Percentiles rank a stretch among this genome's conserved stretches.
phyloP scores from a whole-genome alignment of 2,888 invertebrate genomes.

The Byasa hedistus region DNA sequence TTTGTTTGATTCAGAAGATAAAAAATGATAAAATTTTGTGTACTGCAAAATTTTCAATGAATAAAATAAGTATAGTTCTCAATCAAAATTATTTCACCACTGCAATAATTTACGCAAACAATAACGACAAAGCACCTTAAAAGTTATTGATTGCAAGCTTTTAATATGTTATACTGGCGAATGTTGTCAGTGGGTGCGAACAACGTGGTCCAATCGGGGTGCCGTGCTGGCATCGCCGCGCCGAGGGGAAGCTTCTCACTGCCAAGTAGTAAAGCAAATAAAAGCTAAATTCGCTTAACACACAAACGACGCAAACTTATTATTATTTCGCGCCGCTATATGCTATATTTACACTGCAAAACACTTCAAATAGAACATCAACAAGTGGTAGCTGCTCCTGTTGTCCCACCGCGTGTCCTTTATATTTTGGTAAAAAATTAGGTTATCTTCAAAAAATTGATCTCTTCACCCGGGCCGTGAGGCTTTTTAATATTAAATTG shows the following conservation, averaged over 20 bases:
- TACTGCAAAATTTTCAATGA: no score
- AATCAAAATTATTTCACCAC: no score
- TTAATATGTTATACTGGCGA: constrained; percentile 6
- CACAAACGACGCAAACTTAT: constrained; percentile 9
- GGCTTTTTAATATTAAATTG: no score
- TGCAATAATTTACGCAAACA: not conserved
- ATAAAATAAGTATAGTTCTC: no score
- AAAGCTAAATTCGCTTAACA: constrained; percentile 14
- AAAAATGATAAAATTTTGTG: no score
- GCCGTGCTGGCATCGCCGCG: not conserved
- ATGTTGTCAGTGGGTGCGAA: constrained; percentile 1
- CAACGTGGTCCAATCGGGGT: constrained; percentile 7
- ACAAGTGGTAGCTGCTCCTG: not conserved
- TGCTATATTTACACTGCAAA: constrained; percentile 12
- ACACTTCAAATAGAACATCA: constrained; percentile 6
- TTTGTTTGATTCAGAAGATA: no score
- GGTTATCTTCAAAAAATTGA: not conserved
- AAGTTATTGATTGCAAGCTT: not conserved
- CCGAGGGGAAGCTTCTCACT: constrained; percentile 13
- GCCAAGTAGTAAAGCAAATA: constrained; percentile 3
- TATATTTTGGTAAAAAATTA: not conserved
- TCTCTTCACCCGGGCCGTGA: no score
- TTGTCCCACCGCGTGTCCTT: not conserved
- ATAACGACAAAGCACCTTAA: not conserved
- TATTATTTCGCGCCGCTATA: constrained; percentile 19